Conservation (phyloP, 2,888 invertebrate genomes). For the Pristionchus japonicus region DNA sequence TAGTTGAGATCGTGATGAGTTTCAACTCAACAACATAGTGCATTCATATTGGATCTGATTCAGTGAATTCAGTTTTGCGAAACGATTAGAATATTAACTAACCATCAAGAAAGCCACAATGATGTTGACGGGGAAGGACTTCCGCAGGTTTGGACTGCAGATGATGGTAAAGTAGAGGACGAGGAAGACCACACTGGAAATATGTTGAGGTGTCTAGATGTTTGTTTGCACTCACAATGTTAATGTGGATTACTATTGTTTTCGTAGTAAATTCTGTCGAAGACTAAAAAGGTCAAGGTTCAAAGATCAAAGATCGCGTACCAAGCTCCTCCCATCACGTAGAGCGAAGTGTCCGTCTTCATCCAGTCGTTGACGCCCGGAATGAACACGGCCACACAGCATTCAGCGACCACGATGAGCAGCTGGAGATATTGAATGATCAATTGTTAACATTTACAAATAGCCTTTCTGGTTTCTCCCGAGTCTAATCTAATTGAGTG, state of each 20-base stretch:
- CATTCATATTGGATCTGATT: no score
- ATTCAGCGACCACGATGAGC: slow-evolving; percentile 31
- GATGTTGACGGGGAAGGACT: slow-evolving; percentile 1
- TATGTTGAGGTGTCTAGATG: background rate
- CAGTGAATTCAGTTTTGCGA: no score
- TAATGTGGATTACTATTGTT: background rate
- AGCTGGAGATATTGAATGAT: background rate
- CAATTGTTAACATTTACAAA: background rate
- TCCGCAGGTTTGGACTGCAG: background rate
- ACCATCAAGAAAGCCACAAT: slow-evolving; percentile 9
- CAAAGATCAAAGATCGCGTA: background rate
- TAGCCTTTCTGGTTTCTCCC: background rate
- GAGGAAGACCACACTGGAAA: slow-evolving; percentile 14
- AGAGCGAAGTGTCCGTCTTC: background rate
- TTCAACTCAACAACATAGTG: no score
- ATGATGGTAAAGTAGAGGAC: slow-evolving; percentile 34
- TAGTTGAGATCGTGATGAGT: no score
- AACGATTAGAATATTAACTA: no score
- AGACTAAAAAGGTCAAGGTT: background rate
- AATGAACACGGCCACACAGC: background rate
- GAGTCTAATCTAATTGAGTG: no score
- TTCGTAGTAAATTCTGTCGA: no score
- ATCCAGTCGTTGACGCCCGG: background rate
- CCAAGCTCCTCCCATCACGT: background rate
- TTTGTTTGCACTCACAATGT: background rate